phyloP scores from a whole-genome alignment of 1,140 invertebrate genomes.

The Drosophila parabipectinata region DNA sequence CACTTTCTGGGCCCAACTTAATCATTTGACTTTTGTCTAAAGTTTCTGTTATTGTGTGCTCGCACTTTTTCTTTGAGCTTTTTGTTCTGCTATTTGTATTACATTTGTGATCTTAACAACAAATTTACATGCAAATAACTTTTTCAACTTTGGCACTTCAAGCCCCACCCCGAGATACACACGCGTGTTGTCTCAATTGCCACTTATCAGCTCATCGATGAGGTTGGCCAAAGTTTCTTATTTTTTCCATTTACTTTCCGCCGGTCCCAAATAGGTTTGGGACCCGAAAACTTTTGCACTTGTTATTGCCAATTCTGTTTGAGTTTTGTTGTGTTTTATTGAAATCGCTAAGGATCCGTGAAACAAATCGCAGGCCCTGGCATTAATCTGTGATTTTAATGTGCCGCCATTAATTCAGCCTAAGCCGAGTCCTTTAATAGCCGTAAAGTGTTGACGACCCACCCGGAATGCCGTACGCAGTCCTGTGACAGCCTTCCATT shows the following conservation, averaged over 20 bases:
- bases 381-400: slow-evolving; percentile 79
- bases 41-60: slow-evolving; percentile 42
- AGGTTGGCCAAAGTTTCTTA: slow-evolving; percentile 59
- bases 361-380: slow-evolving; percentile 49
- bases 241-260: slow-evolving; percentile 18
- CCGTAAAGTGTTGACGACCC: slow-evolving; percentile 62
- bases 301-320: slow-evolving; percentile 39
- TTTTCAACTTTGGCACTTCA: slow-evolving; percentile 77
- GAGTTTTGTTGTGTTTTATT: slow-evolving; percentile 48
- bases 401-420: slow-evolving; percentile 66
- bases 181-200: slow-evolving; percentile 69
- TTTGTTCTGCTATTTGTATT: slow-evolving; percentile 62
- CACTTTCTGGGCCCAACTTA: slow-evolving; percentile 23
- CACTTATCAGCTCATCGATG: slow-evolving; percentile 81
- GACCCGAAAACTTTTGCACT: slow-evolving; percentile 47
- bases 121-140: slow-evolving; percentile 83
- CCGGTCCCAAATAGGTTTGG: neutral
- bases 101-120: slow-evolving; percentile 78
- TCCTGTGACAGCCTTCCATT: slow-evolving; percentile 23
- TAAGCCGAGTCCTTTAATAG: slow-evolving; percentile 69
- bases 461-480: neutral
- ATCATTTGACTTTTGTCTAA: slow-evolving; percentile 71
- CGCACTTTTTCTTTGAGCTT: slow-evolving; percentile 5
- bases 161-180: slow-evolving; percentile 25
- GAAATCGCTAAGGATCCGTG: slow-evolving; percentile 44